phyloP scores from a whole-genome alignment of 64 coral and sea anemone species.

The Pocillopora verrucosa region DNA sequence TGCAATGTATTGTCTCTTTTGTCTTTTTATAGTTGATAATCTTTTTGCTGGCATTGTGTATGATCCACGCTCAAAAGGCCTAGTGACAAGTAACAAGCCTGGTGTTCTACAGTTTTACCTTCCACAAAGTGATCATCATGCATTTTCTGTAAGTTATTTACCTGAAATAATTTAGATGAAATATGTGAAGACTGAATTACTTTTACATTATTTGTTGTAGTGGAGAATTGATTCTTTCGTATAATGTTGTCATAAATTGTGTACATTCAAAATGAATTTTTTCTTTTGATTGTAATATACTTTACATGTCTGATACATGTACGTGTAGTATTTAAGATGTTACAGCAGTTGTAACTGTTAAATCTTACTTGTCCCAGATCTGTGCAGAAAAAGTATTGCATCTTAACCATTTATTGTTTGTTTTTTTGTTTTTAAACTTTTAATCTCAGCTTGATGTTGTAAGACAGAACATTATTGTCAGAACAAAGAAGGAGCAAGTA shows the following conservation, averaged over 20 bases:
- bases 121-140: constrained; percentile 34
- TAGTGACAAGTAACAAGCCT: constrained; percentile 41
- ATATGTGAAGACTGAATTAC: too few species aligned
- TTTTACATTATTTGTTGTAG: too few species aligned
- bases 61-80: constrained; percentile 49
- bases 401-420: neutral
- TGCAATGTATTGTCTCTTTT: neutral
- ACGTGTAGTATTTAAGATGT: too few species aligned
- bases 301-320: too few species aligned
- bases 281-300: too few species aligned
- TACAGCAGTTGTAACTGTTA: too few species aligned
- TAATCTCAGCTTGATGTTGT: constrained; percentile 61
- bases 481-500: neutral
- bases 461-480: constrained; percentile 38
- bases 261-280: too few species aligned
- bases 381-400: neutral
- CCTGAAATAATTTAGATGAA: too few species aligned
- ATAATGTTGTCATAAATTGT: too few species aligned
- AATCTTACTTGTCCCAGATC: neutral
- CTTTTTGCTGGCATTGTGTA: constrained; percentile 17
- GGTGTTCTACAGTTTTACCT: constrained; percentile 63
- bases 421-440: neutral
- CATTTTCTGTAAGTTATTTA: constrained; percentile 25
- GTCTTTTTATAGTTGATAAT: constrained; percentile 16
- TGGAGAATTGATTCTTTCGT: too few species aligned